Conservation (phyloP, 2,888 invertebrate species). For the Spatulosminthurus flaviceps region DNA sequence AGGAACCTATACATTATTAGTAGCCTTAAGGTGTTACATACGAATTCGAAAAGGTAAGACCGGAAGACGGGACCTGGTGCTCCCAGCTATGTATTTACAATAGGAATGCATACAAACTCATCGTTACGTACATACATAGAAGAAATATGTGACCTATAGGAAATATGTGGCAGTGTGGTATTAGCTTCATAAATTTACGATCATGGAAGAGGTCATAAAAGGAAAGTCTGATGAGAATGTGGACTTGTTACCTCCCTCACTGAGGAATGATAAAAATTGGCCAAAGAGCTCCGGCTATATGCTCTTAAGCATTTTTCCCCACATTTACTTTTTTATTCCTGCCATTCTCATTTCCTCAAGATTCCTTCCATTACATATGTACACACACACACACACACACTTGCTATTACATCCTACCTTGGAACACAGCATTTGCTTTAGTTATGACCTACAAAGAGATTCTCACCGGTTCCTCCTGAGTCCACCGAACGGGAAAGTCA, state of each 20-base stretch:
- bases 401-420: background rate
- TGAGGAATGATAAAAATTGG: constrained; percentile 16
- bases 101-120: too few relatives aligned
- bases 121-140: too few relatives aligned
- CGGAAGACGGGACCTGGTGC: too few relatives aligned
- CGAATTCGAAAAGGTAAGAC: too few relatives aligned
- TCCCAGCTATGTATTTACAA: too few relatives aligned
- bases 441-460: background rate
- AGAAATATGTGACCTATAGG: too few relatives aligned
- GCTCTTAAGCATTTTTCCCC: constrained; percentile 3
- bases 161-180: constrained; percentile 13
- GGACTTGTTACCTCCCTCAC: constrained; percentile 1
- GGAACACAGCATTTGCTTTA: constrained; percentile 4
- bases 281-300: background rate
- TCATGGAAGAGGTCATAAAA: constrained; percentile 10
- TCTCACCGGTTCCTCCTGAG: background rate
- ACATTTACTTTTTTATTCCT: constrained; percentile 14
- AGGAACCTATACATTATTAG: too few relatives aligned
- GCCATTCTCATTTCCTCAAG: constrained; percentile 12
- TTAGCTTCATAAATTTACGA: constrained; percentile 18
- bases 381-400: background rate
- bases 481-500: background rate
- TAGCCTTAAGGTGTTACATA: too few relatives aligned
- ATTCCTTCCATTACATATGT: background rate
- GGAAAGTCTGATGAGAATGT: constrained; percentile 11